phyloP scores from a whole-genome alignment of 2,797 vertebrate genomes.

The Paedocypris micromegethes region DNA sequence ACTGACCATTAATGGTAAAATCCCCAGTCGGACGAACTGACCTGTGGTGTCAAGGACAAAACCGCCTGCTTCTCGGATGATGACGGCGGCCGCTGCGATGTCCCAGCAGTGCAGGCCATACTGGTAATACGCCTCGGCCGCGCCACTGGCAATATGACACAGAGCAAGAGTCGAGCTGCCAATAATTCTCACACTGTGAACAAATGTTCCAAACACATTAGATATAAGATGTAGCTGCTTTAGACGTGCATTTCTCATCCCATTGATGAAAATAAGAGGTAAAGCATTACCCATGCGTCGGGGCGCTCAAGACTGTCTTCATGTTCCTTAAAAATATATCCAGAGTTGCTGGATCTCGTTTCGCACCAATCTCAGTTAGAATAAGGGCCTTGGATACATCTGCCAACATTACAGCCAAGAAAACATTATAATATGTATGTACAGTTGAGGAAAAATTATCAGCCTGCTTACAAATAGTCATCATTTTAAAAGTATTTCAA shows the following conservation, averaged over 20 bases:
- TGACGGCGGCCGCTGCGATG: slow-evolving; percentile 77
- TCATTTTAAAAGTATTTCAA: too few relatives aligned
- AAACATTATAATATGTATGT: too few relatives aligned
- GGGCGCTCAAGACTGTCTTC: slow-evolving; percentile 72
- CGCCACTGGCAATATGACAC: slow-evolving; percentile 71
- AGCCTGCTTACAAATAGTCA: too few relatives aligned
- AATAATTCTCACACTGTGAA: slow-evolving; percentile 74
- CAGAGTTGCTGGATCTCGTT: slow-evolving; percentile 75
- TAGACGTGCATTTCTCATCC: too few relatives aligned
- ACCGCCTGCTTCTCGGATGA: slow-evolving; percentile 79
- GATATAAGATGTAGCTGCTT: too few relatives aligned
- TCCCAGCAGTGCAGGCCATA: slow-evolving; percentile 85
- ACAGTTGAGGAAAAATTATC: too few relatives aligned
- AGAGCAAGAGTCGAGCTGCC: slow-evolving; percentile 79
- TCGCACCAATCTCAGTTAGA: slow-evolving; percentile 81
- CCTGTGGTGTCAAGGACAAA: slow-evolving; percentile 79
- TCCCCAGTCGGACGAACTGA: slow-evolving; percentile 44
- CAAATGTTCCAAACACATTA: background rate
- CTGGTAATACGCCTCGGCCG: slow-evolving; percentile 80
- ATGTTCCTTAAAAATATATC: slow-evolving; percentile 79
- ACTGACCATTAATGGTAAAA: slow-evolving; percentile 6
- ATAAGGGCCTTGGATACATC: slow-evolving; percentile 80
- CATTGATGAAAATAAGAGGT: too few relatives aligned
- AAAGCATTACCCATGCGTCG: slow-evolving; percentile 70
- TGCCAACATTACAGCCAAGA: slow-evolving; percentile 37